Evolutionary conservation across 2,888 invertebrate genomes (phyloP), one percentile per base, ranked within the genome.

Genomic region (Acanthosepion lycidas): DNA sequence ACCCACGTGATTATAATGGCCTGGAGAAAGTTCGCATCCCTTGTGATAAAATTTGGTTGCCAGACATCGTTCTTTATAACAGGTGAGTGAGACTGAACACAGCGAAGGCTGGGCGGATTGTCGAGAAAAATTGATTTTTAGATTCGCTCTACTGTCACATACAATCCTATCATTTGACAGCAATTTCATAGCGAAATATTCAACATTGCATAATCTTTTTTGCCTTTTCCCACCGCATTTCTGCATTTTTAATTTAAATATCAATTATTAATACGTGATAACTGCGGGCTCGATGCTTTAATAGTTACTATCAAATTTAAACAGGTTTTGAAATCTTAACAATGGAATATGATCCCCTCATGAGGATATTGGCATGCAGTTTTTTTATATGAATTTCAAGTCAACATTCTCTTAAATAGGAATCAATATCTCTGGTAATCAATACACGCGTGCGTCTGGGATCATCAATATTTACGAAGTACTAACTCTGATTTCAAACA

Each of bases 41-140:
- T 53, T 98, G 98, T 96, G 98, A 98, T 94, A 98, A 98, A 95
- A 98, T 99, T 95, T 99, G 99, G 98, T 96, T 97, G 20, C 97
- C 97, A 6, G 97, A 97, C 95, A 97, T 97, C 91, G 97, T 97
- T 6, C 96, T 97, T n/a, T 98, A 98, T 96, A 98, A 98, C 91
- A 98, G 98, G 94, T 97, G 96, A 0, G 98, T 95, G 20, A 49
- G 20, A 49, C 26, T 5, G 28, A 49, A 49, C 28, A 92, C 26
- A n/a, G 6, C 28, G 18, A 48, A 94, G 0, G 20, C 26, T 53
- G 15, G 18, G 12, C 6, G n/a, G n/a, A 23, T n/a, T 53, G 55
- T 55, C 28, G 53, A 8, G 59, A 59, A 23, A 59, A 92, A 42
- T 6, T 20, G 59, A 4, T 55, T 59, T 23, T 59, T 23, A 59